Percentiles rank a stretch among this genome's conserved stretches.
phyloP scores from a whole-genome alignment of 1,140 invertebrate genomes.

The Glomeris maerens region DNA sequence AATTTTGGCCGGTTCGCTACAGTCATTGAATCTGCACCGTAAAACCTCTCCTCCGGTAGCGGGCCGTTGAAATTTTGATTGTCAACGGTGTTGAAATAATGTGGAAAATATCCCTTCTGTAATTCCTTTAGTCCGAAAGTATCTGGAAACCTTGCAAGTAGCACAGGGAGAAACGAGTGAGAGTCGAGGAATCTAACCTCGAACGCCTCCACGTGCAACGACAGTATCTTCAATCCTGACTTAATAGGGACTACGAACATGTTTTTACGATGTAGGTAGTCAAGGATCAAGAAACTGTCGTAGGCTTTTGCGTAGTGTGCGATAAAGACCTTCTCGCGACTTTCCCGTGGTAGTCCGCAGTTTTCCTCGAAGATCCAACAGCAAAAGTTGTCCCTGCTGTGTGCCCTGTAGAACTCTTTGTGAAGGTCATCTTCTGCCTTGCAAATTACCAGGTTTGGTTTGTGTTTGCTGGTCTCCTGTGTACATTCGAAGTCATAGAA shows the following conservation, averaged over 20 bases:
- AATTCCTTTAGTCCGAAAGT: slow-evolving; percentile 9
- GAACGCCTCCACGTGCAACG: neutral
- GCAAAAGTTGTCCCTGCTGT: slow-evolving; percentile 1
- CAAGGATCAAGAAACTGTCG: slow-evolving; percentile 7
- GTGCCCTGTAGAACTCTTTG: neutral
- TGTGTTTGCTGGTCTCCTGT: neutral
- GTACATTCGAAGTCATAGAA: slow-evolving; percentile 4
- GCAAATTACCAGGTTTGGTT: slow-evolving; percentile 3
- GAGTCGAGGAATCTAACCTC: slow-evolving; percentile 2
- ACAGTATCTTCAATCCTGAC: too few species aligned
- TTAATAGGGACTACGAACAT: too few species aligned
- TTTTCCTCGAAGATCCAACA: slow-evolving; percentile 3
- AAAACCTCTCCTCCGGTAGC: neutral
- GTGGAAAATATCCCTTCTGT: slow-evolving; percentile 12
- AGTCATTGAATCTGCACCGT: too few species aligned
- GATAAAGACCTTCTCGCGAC: slow-evolving; percentile 1
- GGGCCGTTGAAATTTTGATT: slow-evolving; percentile 15
- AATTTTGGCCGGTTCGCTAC: too few species aligned
- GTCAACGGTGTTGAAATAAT: slow-evolving; percentile 9
- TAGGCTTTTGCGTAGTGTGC: slow-evolving; percentile 12
- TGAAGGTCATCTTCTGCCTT: slow-evolving; percentile 1
- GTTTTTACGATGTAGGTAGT: neutral
- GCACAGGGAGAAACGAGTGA: slow-evolving; percentile 14
- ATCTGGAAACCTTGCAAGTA: slow-evolving; percentile 3
- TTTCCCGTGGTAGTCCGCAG: neutral